Evolutionary conservation across 2,113 vertebrate genomes (phyloP).

Genomic region (Eolophus roseicapilla): DNA sequence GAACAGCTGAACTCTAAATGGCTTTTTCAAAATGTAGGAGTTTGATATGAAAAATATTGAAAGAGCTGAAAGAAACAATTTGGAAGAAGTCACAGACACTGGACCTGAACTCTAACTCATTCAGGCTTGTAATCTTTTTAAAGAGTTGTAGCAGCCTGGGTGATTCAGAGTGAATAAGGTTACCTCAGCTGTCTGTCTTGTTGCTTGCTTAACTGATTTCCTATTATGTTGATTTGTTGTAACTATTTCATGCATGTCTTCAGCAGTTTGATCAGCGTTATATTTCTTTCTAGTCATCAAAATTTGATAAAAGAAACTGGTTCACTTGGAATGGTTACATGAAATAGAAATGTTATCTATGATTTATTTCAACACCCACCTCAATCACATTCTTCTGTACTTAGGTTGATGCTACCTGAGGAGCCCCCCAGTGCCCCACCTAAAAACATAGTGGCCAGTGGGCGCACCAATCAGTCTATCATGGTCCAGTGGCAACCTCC

Average conservation of each 20-base stretch:
- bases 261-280: not conserved
- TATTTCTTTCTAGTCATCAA: not conserved
- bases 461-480: slow-evolving; percentile 95
- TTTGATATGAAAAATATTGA: slow-evolving; percentile 42
- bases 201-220: slow-evolving; percentile 60
- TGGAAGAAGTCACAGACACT: slow-evolving; percentile 26
- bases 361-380: not conserved
- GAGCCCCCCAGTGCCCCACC: slow-evolving; percentile 93
- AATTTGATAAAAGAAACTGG: not conserved
- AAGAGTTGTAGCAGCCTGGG: slow-evolving; percentile 5
- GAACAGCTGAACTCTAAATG: slow-evolving; percentile 14
- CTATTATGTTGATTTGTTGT: slow-evolving; percentile 57
- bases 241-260: slow-evolving; percentile 42
- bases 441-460: slow-evolving; percentile 94
- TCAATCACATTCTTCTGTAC: not conserved
- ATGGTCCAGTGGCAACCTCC: slow-evolving; percentile 99
- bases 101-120: slow-evolving; percentile 3
- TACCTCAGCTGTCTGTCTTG: slow-evolving; percentile 27
- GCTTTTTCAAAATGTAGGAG: slow-evolving; percentile 22
- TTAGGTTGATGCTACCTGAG: slow-evolving; percentile 90
- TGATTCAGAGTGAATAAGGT: slow-evolving; percentile 41
- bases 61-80: slow-evolving; percentile 40
- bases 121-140: slow-evolving; percentile 38
- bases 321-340: not conserved
- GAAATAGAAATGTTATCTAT: not conserved